Evolutionary conservation across 1,140 invertebrate species (phyloP), one percentile per base, ranked within the genome.

Genomic region (Drosophila hydei): DNA sequence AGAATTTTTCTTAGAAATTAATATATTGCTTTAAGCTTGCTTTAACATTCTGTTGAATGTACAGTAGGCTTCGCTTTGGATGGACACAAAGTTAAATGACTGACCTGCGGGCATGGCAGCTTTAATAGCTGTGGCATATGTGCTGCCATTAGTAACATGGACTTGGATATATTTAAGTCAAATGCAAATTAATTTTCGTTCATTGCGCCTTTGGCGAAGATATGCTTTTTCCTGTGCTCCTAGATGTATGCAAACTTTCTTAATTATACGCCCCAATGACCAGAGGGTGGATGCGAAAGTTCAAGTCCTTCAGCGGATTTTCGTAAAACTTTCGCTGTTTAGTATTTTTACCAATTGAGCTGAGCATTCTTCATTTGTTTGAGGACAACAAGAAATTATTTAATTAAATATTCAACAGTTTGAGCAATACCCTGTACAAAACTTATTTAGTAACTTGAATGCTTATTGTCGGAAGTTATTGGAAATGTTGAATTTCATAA

Each of bases 241-340:
- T 25, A 21, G 48, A 71, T 72, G 67, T 59, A 75, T 85, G 77
- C 74, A 65, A 85, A 85, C 81, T 85, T 85, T 85, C 64, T 87
- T 87, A 85, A 87, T 85, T 85, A 88, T 55, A 33, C 75, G 77
- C 81, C 56, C 59, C 73, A 75, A 63, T 87, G 81, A 33, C 23
- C 65, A 47, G 19, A 23, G 38, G 25, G n/a, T 45, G 38, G 9
- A 33, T 12, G 38, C 38, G 30, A 30, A 6, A 2, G 0, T 12
- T 33, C 12, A 43, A 4, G 30, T 11, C 19, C 30, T 52, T 50
- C 9, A 18, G 25, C 14, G 8, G 45, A 54, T 50, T 52, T 38
- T 56, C n/a, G 6, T 23, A 6, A 55, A 87, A 77, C 54, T 81
- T 85, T 71, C 33, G 42, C 59, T 77, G 51, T 85, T 85, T 55